phyloP scores from a whole-genome alignment of 2,888 invertebrate genomes.

The Tinea semifulvella region DNA sequence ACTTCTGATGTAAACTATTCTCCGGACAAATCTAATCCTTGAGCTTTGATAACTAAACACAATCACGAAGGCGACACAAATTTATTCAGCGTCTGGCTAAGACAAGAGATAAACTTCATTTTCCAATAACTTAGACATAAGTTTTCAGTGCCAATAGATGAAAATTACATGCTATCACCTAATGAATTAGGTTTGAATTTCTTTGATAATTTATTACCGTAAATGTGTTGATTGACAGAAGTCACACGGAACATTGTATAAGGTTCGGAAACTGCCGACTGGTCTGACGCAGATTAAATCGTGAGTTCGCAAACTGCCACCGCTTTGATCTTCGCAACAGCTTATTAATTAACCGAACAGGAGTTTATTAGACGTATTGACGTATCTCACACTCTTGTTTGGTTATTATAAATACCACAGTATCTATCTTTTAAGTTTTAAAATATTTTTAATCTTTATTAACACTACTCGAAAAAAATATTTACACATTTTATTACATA shows the following conservation, averaged over 20 bases:
- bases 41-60: conserved; percentile 50
- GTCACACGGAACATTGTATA: conserved; percentile 41
- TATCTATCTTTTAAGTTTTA: too few relatives aligned
- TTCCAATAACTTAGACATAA: conserved; percentile 2
- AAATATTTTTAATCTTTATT: too few relatives aligned
- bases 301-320: conserved; percentile 39
- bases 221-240: conserved; percentile 48
- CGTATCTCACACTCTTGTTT: conserved; percentile 26
- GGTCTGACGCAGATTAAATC: conserved; percentile 21
- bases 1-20: conserved; percentile 36
- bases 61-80: conserved; percentile 48
- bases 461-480: too few relatives aligned
- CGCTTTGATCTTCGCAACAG: conserved; percentile 56
- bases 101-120: conserved; percentile 42
- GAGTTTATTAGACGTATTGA: conserved; percentile 48
- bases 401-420: too few relatives aligned
- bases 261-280: conserved; percentile 26
- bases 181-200: conserved; percentile 4
- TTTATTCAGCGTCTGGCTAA: conserved; percentile 51
- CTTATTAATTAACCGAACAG: conserved; percentile 54
- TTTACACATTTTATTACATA: too few relatives aligned
- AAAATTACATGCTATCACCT: neutral
- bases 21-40: conserved; percentile 31
- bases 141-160: neutral
- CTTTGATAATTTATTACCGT: conserved; percentile 19